A percentile compares a stretch with the other conserved stretches of the same genome.
phyloP scores from a whole-genome alignment of 2,113 vertebrate species.

The Guaruba guarouba region DNA sequence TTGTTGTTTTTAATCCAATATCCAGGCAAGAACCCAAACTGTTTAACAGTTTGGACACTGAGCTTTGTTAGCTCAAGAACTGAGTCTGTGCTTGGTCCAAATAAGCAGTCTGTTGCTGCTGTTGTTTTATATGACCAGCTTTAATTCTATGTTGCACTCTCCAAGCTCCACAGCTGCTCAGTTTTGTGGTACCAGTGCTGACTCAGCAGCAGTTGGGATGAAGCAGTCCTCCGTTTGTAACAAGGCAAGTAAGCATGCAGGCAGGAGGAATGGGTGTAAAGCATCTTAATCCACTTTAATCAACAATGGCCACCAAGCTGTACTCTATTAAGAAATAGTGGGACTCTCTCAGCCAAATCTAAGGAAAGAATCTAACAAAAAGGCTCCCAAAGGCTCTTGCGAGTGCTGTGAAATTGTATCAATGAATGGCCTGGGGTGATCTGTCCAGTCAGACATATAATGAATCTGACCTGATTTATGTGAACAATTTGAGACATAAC shows the following conservation, averaged over 20 bases:
- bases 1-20: background rate
- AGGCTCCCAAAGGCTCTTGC: background rate
- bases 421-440: background rate
- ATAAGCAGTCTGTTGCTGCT: constrained; percentile 2
- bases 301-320: background rate
- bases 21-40: background rate
- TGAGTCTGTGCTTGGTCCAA: background rate
- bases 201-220: background rate
- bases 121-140: background rate
- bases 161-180: background rate
- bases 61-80: background rate
- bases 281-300: background rate
- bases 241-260: fast-evolving
- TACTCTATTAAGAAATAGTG: background rate
- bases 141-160: background rate
- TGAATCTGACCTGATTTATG: constrained; percentile 44
- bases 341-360: background rate
- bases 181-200: background rate
- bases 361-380: background rate
- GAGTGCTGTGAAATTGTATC: background rate
- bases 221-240: background rate
- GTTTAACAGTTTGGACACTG: background rate
- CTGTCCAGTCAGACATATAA: background rate
- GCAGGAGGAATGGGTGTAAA: background rate
- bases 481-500: constrained; percentile 40